These are phyloP conservation scores for Dasypus novemcinctus DNA, from an alignment of 2,113 vertebrate species.

Conservation along the genomic window DNA sequence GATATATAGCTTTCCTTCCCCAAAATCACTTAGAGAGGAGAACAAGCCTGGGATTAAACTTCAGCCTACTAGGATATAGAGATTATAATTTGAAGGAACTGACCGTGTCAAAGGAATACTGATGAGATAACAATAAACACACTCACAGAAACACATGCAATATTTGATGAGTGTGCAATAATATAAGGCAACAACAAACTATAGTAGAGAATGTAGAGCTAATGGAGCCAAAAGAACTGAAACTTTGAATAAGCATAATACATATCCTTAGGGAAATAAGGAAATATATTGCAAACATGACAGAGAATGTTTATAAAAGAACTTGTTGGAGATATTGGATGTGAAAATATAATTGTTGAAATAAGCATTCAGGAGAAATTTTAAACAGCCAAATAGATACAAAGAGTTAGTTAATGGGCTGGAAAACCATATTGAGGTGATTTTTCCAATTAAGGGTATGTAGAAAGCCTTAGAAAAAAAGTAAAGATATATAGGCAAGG, in stretches of 20 bases:
- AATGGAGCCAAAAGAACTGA: slow-evolving; percentile 32
- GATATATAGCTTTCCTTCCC: not conserved
- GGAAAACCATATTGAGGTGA: slow-evolving; percentile 19
- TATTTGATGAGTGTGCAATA: not conserved
- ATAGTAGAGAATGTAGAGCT: not conserved
- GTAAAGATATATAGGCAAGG: not conserved
- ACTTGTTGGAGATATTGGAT: slow-evolving; percentile 6
- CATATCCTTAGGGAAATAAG: slow-evolving; percentile 22
- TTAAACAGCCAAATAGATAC: not conserved
- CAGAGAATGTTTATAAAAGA: slow-evolving; percentile 46
- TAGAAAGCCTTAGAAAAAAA: not conserved
- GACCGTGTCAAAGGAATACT: not conserved
- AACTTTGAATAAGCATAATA: slow-evolving; percentile 27
- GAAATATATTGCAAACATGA: not conserved
- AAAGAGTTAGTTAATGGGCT: slow-evolving; percentile 7
- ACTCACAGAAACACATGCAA: not conserved
- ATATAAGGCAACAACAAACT: not conserved
- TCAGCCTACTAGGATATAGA: not conserved
- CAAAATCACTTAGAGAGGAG: not conserved
- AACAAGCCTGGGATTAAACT: not conserved
- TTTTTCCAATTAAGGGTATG: not conserved
- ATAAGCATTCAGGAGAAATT: not conserved
- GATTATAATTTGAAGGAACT: not conserved
- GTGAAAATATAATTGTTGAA: slow-evolving; percentile 39
- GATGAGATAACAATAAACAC: not conserved